A percentile compares a stretch with the other conserved stretches of the same genome.
Conservation (phyloP, 2,113 vertebrate species). For the Taurulus bubalis region DNA sequence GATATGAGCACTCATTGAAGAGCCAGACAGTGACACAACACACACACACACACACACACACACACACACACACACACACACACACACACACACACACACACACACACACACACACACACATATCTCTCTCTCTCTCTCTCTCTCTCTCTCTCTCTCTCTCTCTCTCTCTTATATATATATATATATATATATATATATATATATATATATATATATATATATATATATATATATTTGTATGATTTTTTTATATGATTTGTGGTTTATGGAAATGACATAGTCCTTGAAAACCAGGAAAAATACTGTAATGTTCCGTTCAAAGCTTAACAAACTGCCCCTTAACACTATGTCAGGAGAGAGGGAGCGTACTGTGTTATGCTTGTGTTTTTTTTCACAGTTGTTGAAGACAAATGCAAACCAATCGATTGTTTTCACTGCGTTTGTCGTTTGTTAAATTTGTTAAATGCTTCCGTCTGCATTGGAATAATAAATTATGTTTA, state of each 20-base stretch:
- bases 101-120: too few relatives aligned
- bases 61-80: too few relatives aligned
- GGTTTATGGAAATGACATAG: conserved; percentile 7
- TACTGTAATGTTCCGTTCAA: neutral
- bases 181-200: too few relatives aligned
- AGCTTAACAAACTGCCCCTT: neutral
- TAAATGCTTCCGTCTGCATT: neutral
- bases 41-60: neutral
- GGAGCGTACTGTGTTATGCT: neutral
- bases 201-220: too few relatives aligned
- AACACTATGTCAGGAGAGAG: neutral
- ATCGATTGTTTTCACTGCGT: conserved; percentile 1
- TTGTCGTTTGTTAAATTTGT: neutral
- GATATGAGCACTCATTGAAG: neutral
- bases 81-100: too few relatives aligned
- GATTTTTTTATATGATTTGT: conserved; percentile 22
- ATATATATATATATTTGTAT: too few relatives aligned
- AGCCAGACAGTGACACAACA: too few relatives aligned
- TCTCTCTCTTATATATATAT: too few relatives aligned
- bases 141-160: too few relatives aligned
- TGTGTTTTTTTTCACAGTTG: neutral
- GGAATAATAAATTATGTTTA: neutral
- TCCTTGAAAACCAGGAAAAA: neutral
- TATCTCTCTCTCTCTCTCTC: too few relatives aligned
- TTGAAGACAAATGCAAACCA: neutral